Evolutionary conservation across 1,140 invertebrate species (phyloP), one percentile per base, ranked within the genome.

Genomic region (Procambarus virginalis): DNA sequence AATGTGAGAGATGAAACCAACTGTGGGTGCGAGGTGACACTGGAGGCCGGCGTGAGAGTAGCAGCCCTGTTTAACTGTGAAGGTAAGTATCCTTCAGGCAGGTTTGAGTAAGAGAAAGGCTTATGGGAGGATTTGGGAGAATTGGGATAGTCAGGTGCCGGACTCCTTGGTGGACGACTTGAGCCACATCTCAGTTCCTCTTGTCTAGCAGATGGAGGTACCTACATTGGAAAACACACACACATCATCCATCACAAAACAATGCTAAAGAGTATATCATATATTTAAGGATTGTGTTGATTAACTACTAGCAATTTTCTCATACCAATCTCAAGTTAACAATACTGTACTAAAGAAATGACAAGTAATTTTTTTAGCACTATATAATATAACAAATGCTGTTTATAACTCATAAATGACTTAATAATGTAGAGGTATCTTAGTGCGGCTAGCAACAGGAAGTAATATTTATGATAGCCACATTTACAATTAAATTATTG

Each of bases 121-220:
- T 86, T 86, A 55, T 86, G 84, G 75, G 84, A 78, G 22, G 76
- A 60, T 49, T 77, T 77, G n/a, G 84, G 84, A 46, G 84, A 86
- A 73, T 10, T 77, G 10, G 84, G 84, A 60, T 86, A 86, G n/a
- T 86, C 84, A 55, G 84, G 84, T 14, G 73, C 76, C 17, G 84
- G 84, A 60, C 73, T 77, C 75, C 76, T 86, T 9, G 84, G 84
- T 22, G 83, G 83, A 20, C 22, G 83, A 49, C 22, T n/a, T 60
- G 49, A 20, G 76, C 12, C 60, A 45, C 49, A 49, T 46, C 14
- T 60, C 3, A 10, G 22, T 12, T 86, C 75, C 49, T 78, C 70
- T 34, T 51, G 17, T 73, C 46, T 84, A 2, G 51, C 84, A 58
- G 73, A 77, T 22, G 49, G 45, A 17, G 73, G 84, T 78, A 86